phyloP scores from a whole-genome alignment of 2,113 vertebrate genomes.

The Mirounga angustirostris region DNA sequence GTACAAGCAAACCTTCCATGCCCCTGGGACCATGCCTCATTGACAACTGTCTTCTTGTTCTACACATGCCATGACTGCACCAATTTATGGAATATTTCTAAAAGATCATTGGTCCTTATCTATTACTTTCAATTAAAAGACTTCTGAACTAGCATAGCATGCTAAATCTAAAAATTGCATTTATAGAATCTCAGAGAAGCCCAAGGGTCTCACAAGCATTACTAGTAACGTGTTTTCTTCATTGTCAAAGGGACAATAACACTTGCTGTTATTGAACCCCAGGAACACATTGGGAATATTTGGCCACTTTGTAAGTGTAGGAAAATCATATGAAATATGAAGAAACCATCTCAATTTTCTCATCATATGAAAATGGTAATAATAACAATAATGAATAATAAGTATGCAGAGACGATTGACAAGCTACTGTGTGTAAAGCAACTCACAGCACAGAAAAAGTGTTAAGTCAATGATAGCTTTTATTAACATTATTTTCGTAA shows the following conservation, averaged over 20 bases:
- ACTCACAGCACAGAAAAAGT: not conserved
- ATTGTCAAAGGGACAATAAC: not conserved
- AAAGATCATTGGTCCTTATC: not conserved
- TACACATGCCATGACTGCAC: not conserved
- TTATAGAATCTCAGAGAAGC: not conserved
- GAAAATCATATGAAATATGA: slow-evolving; percentile 1
- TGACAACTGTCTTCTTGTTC: not conserved
- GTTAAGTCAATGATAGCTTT: not conserved
- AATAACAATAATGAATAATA: not conserved
- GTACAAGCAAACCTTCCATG: not conserved
- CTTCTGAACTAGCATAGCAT: not conserved
- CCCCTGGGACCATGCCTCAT: not conserved
- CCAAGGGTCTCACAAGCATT: not conserved
- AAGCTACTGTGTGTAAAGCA: not conserved
- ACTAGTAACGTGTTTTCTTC: not conserved
- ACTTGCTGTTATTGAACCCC: not conserved
- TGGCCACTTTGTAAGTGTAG: not conserved
- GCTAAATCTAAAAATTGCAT: not conserved
- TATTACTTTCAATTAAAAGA: slow-evolving; percentile 11
- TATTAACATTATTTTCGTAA: not conserved
- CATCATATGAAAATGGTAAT: not conserved
- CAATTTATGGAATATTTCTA: not conserved
- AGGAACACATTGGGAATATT: not conserved
- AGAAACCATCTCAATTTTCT: not conserved
- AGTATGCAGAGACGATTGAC: not conserved